These are phyloP conservation scores for Danaus chrysippus DNA, from an alignment of 2,888 invertebrate genomes.

Conservation along the genomic window DNA sequence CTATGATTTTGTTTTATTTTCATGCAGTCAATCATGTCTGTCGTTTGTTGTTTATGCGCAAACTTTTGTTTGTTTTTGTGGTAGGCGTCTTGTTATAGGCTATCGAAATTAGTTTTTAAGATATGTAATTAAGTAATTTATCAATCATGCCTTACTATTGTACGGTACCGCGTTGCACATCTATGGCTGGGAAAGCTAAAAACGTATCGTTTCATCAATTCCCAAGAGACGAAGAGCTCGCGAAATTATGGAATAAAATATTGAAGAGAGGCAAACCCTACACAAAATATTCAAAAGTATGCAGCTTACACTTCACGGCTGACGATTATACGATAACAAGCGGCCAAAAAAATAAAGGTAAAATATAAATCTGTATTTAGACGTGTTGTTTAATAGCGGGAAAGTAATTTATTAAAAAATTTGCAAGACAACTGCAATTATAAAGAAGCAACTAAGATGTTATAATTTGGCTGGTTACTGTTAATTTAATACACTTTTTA, in stretches of 20 bases:
- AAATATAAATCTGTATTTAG: constrained; percentile 10
- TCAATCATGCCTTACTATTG: constrained; percentile 74
- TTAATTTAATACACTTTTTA: too few relatives aligned
- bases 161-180: constrained; percentile 73
- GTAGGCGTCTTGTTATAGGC: constrained; percentile 19
- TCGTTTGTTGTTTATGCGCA: constrained; percentile 61
- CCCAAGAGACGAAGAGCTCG: constrained; percentile 66
- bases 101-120: constrained; percentile 17
- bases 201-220: constrained; percentile 75
- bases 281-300: constrained; percentile 75
- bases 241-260: constrained; percentile 68
- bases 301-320: constrained; percentile 69
- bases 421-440: too few relatives aligned
- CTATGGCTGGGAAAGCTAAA: constrained; percentile 74
- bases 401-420: constrained; percentile 9
- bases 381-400: constrained; percentile 20
- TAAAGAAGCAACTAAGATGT: too few relatives aligned
- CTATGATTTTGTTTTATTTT: constrained; percentile 29
- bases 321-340: constrained; percentile 70
- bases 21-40: constrained; percentile 55
- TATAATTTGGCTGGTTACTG: too few relatives aligned
- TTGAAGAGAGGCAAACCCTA: constrained; percentile 72
- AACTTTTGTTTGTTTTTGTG: constrained; percentile 68
- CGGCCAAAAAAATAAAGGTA: constrained; percentile 72
- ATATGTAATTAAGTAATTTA: constrained; percentile 35